These are phyloP conservation scores for Battus philenor DNA, from an alignment of 1,140 invertebrate genomes.

Conservation along the genomic window DNA sequence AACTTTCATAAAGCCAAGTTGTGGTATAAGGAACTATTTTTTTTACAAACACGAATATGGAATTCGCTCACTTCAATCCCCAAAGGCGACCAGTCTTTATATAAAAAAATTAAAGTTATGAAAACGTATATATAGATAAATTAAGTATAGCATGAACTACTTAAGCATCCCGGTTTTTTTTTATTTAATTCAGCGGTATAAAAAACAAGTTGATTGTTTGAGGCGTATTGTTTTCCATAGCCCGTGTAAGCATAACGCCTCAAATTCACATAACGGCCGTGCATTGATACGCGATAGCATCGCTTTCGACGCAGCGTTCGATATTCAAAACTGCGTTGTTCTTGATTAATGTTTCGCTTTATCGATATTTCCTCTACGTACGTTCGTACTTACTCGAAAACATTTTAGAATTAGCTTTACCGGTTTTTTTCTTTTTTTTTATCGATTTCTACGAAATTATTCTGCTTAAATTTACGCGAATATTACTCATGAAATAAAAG, in stretches of 20 bases:
- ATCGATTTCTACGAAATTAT: too few species aligned
- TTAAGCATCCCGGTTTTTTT: too few species aligned
- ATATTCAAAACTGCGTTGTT: slow-evolving; percentile 65
- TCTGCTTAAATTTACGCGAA: neutral
- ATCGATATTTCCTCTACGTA: slow-evolving; percentile 30
- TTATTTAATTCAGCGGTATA: slow-evolving; percentile 8
- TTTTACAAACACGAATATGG: too few species aligned
- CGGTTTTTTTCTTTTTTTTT: neutral
- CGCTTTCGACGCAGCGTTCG: slow-evolving; percentile 52
- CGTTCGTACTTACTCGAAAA: slow-evolving; percentile 26
- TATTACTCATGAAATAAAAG: too few species aligned
- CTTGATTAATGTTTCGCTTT: slow-evolving; percentile 66
- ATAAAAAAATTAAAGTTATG: too few species aligned
- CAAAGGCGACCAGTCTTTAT: too few species aligned
- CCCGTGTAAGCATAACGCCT: slow-evolving; percentile 20
- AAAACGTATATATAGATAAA: too few species aligned
- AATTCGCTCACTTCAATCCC: too few species aligned
- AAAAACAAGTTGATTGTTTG: slow-evolving; percentile 3
- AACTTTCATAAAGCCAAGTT: too few species aligned
- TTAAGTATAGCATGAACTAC: too few species aligned
- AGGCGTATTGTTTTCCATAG: slow-evolving; percentile 5
- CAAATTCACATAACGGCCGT: slow-evolving; percentile 38
- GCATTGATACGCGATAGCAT: slow-evolving; percentile 46
- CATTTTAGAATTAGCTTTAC: slow-evolving; percentile 18
- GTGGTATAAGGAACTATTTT: too few species aligned